Evolutionary conservation across 64 coral and sea anemone genomes (phyloP).

Genomic region (Catalaphyllia jardinei): DNA sequence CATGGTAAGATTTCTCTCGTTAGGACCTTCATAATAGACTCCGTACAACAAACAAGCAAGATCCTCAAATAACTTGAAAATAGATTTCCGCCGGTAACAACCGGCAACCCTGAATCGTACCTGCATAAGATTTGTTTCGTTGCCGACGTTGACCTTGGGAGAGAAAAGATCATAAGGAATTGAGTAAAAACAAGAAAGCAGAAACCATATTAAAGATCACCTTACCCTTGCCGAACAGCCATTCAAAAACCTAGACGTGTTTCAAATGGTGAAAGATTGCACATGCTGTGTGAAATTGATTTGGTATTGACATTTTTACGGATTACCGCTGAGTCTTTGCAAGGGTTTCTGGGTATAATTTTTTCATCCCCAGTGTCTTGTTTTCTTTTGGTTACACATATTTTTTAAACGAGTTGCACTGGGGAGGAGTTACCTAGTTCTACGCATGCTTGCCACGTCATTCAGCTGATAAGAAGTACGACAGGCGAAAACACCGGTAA

Average conservation of each 20-base stretch:
- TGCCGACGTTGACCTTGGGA: neutral
- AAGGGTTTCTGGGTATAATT: neutral
- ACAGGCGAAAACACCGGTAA: conserved; percentile 46
- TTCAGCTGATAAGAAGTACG: conserved; percentile 74
- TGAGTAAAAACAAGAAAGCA: neutral
- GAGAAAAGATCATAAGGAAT: neutral
- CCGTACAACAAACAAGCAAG: too few relatives aligned
- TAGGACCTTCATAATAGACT: too few relatives aligned
- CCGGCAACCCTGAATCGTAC: conserved; percentile 24
- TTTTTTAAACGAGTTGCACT: too few relatives aligned
- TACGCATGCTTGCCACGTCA: conserved; percentile 89
- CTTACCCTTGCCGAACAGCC: conserved; percentile 39
- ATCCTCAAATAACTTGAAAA: too few relatives aligned
- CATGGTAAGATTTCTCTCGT: too few relatives aligned
- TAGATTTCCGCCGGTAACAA: neutral
- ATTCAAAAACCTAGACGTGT: neutral
- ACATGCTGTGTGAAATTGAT: neutral
- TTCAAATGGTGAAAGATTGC: neutral
- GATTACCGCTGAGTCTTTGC: conserved; percentile 29
- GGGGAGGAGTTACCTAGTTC: neutral
- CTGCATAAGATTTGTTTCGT: conserved; percentile 47
- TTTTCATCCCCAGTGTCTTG: neutral
- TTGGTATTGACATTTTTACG: neutral
- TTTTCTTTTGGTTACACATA: too few relatives aligned
- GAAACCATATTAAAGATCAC: neutral